phyloP scores from a whole-genome alignment of 2,113 vertebrate genomes.

The Grammomys dolichurus region DNA sequence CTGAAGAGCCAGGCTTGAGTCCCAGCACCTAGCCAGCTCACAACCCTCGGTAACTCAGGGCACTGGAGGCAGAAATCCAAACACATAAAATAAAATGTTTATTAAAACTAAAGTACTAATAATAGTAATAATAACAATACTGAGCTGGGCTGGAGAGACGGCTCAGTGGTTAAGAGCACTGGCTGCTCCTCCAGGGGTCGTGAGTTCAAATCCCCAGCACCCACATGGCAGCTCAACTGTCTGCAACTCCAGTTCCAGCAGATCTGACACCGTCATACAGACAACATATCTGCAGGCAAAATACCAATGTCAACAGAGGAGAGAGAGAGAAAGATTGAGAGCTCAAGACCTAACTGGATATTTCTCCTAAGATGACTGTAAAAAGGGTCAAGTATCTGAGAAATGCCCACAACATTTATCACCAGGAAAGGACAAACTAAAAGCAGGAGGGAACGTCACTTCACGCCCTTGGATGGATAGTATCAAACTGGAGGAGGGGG shows the following conservation, averaged over 20 bases:
- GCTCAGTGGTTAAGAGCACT: too few species aligned
- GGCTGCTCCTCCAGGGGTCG: too few species aligned
- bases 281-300: too few species aligned
- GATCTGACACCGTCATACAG: too few species aligned
- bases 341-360: not conserved
- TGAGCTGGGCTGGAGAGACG: too few species aligned
- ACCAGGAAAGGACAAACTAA: not conserved
- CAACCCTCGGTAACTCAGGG: not conserved
- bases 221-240: too few species aligned
- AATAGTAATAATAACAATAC: too few species aligned
- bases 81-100: not conserved
- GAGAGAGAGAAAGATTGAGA: too few species aligned
- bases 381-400: not conserved
- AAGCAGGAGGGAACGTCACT: not conserved
- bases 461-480: not conserved
- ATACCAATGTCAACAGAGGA: too few species aligned
- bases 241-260: too few species aligned
- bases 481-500: not conserved
- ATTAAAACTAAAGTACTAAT: too few species aligned
- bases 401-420: not conserved
- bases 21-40: not conserved
- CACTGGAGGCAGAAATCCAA: not conserved
- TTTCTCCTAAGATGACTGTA: not conserved
- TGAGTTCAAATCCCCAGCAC: too few species aligned
- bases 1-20: not conserved